These are phyloP conservation scores for Chionomys nivalis DNA, from an alignment of 2,113 vertebrate species.

Conservation along the genomic window DNA sequence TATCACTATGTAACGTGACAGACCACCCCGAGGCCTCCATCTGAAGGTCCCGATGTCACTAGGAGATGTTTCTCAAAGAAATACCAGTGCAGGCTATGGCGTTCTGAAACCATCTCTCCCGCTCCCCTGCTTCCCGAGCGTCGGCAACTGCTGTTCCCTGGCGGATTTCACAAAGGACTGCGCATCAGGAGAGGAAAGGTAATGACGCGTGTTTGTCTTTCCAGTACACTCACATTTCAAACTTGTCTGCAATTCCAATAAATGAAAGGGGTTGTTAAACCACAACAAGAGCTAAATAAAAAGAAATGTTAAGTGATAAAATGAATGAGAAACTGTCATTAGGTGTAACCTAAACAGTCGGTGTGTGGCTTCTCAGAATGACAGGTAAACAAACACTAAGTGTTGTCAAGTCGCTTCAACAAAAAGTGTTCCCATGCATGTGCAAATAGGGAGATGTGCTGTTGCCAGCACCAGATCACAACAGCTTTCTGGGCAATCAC, in stretches of 20 bases:
- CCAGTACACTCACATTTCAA: slow-evolving; percentile 58
- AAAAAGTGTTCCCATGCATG: slow-evolving; percentile 72
- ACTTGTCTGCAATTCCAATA: slow-evolving; percentile 60
- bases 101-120: slow-evolving; percentile 20
- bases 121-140: slow-evolving; percentile 22
- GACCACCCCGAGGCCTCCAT: neutral
- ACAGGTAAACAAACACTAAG: slow-evolving; percentile 80
- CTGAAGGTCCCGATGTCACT: neutral
- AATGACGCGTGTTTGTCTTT: slow-evolving; percentile 69
- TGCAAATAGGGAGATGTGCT: slow-evolving; percentile 50
- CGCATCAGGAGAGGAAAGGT: slow-evolving; percentile 58
- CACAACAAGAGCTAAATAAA: slow-evolving; percentile 70
- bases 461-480: neutral
- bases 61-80: neutral
- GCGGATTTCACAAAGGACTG: slow-evolving; percentile 63
- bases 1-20: slow-evolving; percentile 5
- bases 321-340: slow-evolving; percentile 79
- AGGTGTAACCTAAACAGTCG: slow-evolving; percentile 71
- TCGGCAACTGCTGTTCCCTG: neutral
- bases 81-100: neutral
- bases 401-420: slow-evolving; percentile 73
- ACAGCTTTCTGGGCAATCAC: slow-evolving; percentile 54
- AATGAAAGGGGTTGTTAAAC: slow-evolving; percentile 69
- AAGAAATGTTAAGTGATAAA: slow-evolving; percentile 63
- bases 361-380: slow-evolving; percentile 73